Evolutionary conservation across 2,888 invertebrate genomes (phyloP), one percentile per base, ranked within the genome.

Genomic region (Chloromyia formosa): DNA sequence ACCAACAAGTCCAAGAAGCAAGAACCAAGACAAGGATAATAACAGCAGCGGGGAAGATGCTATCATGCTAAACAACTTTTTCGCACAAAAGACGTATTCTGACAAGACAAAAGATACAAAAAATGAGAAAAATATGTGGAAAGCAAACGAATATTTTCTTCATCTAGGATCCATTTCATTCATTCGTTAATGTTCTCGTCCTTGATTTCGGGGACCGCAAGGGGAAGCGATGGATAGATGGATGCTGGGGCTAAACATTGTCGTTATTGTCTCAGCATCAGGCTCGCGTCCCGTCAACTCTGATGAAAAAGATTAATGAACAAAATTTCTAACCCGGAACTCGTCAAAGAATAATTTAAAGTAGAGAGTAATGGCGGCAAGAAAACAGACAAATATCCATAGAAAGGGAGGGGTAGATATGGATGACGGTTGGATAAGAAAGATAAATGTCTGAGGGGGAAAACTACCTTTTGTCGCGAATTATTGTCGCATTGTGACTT

Each of bases 11-110:
- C 7, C 42, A 42, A 5, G 42, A 42, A 42, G n/a, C n/a, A 2
- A 35, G 49, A n/a, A 49, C 56, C 27, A 61, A 61, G 10, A 7
- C 10, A 23, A 61, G 23, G 61, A 61, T 27, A 61, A 61, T 61
- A 1, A 5, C 16, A 27, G 2, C 16, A 10, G 12, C 14, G 12
- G 49, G 5, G 2, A 27, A 35, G 61, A 61, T 61, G 16, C 10
- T 61, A 23, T 61, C 35, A n/a, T 61, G 14, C 35, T 27, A 61
- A 27, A 61, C 35, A 61, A 35, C 10, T 14, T 35, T 7, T 35
- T 7, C 23, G 61, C 12, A 61, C 35, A 61, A 14, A 58, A 58
- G 2, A 27, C 27, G 23, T 61, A 61, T 27, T 23, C 61, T 27
- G 61, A 22, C 35, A 27, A 61, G 23, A 61, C 35, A 61, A 61